These are phyloP conservation scores for Halcyon leucocephala DNA, from an alignment of 2,797 vertebrate species.

Conservation along the genomic window DNA sequence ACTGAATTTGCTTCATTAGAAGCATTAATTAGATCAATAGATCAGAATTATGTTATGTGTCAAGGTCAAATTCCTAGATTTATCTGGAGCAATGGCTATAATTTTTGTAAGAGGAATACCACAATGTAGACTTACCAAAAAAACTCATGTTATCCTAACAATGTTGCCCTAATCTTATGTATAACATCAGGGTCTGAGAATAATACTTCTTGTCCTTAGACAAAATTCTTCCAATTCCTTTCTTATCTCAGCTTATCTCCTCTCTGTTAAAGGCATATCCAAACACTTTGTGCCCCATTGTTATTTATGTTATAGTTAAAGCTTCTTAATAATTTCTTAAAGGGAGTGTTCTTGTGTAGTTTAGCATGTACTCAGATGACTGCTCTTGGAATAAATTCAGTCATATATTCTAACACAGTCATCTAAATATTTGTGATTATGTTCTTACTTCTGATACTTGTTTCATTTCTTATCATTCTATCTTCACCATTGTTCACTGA, in stretches of 20 bases:
- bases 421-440: neutral
- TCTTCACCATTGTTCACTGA: neutral
- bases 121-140: neutral
- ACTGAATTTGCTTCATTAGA: neutral
- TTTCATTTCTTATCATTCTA: neutral
- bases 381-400: neutral
- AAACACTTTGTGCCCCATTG: neutral
- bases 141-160: neutral
- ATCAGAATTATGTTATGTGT: neutral
- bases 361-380: neutral
- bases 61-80: neutral
- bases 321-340: neutral
- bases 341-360: neutral
- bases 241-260: conserved; percentile 52
- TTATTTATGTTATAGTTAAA: conserved; percentile 34
- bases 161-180: neutral
- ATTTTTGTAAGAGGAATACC: neutral
- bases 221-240: conserved; percentile 48
- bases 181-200: neutral
- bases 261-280: neutral
- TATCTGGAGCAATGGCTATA: neutral
- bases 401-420: neutral
- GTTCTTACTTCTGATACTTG: neutral
- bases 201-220: conserved; percentile 13
- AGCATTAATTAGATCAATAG: neutral